Percentiles rank a stretch among this genome's conserved stretches.
These are phyloP conservation scores for Drosophila rellima DNA, from an alignment of 2,888 invertebrate genomes.

Conservation along the genomic window DNA sequence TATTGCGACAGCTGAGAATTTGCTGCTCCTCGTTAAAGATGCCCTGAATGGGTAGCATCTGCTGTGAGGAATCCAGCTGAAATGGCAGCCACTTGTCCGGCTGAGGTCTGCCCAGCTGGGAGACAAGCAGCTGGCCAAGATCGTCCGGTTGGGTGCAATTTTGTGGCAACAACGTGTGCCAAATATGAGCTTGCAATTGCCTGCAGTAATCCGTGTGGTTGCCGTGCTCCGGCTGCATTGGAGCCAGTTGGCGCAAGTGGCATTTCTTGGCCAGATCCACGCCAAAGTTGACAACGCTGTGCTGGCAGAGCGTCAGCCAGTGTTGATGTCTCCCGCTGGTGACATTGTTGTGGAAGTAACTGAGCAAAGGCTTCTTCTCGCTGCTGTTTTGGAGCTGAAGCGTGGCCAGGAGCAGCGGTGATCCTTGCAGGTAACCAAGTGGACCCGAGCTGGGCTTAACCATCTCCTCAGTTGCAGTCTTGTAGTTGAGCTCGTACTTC, in stretches of 20 bases:
- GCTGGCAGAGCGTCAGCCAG: constrained; percentile 54
- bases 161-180: constrained; percentile 58
- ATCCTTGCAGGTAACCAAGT: constrained; percentile 79
- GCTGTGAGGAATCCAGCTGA: constrained; percentile 57
- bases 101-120: constrained; percentile 82
- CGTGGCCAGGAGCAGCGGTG: constrained; percentile 76
- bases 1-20: constrained; percentile 83
- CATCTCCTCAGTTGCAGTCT: constrained; percentile 13
- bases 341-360: constrained; percentile 71
- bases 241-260: constrained; percentile 57
- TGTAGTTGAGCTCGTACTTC: constrained; percentile 67
- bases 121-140: constrained; percentile 68
- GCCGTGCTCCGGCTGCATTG: constrained; percentile 22
- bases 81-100: constrained; percentile 77
- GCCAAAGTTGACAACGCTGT: constrained; percentile 71
- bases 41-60: constrained; percentile 57
- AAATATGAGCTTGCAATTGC: constrained; percentile 72
- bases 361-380: constrained; percentile 53
- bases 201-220: constrained; percentile 82
- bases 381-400: constrained; percentile 65
- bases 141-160: constrained; percentile 41
- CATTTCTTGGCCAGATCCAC: constrained; percentile 79
- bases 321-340: constrained; percentile 27
- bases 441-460: constrained; percentile 73
- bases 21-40: constrained; percentile 65